Evolutionary conservation across 2,113 vertebrate genomes (phyloP), one percentile per base, ranked within the genome.

Genomic region (Pelmatolapia mariae): DNA sequence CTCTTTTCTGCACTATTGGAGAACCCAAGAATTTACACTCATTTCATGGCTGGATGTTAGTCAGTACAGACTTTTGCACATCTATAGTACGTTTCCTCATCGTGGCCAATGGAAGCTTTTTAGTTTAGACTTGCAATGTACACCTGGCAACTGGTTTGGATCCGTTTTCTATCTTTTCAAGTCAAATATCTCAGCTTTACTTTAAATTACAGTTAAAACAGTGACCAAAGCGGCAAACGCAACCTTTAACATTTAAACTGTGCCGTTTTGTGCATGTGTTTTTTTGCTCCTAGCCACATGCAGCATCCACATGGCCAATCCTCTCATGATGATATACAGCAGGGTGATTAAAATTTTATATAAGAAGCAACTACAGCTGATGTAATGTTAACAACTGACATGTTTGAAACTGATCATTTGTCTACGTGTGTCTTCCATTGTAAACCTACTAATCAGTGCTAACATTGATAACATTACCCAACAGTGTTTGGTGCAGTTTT

Each of bases 401-500:
- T 59, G 22, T 57, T 56, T 56, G 53, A 56, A 56, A 56, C 13
- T 18, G 0, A 66, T 66, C 18, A 1, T 1, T 2, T 66, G 31
- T 36, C 4, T 38, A 5, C 6, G 6, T n/a, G 16, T n/a, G 61
- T 66, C 10, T 66, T 63, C 18, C 59, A 63, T 12, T 19, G 59
- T 38, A 66, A 66, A 66, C 31, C 0, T 36, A 0, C 59, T 63
- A 0, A 63, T n/a, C 31, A 36, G 31, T 36, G 61, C 31, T 36
- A 19, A 63, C 10, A n/a, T 8, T n/a, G 61, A 0, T 66, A 66
- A 2, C 3, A 1, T n/a, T 66, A 38, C 61, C 1, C 31, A 66
- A 38, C 61, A 66, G 3, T 66, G 33, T 0, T 10, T 3, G 9
- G 4, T 12, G 71, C 24, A 50, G 45, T 50, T 78, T 50, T 78